Conservation (phyloP, 1,140 invertebrate genomes). For the Heliconius melpomene region DNA sequence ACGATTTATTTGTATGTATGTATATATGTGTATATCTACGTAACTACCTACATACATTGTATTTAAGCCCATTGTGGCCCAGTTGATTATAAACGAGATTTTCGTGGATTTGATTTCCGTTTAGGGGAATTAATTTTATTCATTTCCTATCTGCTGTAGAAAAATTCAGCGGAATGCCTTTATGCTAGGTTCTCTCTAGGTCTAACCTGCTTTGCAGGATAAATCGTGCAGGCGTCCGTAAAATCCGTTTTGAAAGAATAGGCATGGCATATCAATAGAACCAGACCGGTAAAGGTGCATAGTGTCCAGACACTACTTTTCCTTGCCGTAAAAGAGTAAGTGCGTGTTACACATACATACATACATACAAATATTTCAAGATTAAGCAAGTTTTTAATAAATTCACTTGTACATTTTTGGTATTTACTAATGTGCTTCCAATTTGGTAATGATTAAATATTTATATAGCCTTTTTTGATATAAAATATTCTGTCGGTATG, state of each 20-base stretch:
- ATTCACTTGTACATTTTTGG: not conserved
- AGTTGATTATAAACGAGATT: no score
- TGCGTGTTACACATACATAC: not conserved
- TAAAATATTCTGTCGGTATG: not conserved
- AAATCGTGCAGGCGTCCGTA: no score
- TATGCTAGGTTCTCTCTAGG: no score
- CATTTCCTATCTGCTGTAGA: no score
- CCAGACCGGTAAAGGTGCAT: not conserved
- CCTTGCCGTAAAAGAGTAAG: not conserved
- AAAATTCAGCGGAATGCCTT: no score
- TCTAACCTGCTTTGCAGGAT: no score
- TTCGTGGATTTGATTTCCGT: no score
- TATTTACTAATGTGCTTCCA: not conserved
- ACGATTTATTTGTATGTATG: not conserved
- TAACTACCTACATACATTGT: not conserved
- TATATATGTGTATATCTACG: not conserved
- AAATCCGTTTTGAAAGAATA: no score
- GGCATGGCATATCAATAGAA: no score
- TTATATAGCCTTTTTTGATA: slow-evolving; percentile 8
- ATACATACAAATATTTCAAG: not conserved
- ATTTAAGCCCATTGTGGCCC: not conserved
- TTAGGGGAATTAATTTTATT: no score
- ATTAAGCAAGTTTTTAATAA: not conserved
- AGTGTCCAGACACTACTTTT: not conserved
- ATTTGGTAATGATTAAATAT: slow-evolving; percentile 2